Evolutionary conservation across 1,140 invertebrate species (phyloP).

Genomic region (Maconellicoccus hirsutus): DNA sequence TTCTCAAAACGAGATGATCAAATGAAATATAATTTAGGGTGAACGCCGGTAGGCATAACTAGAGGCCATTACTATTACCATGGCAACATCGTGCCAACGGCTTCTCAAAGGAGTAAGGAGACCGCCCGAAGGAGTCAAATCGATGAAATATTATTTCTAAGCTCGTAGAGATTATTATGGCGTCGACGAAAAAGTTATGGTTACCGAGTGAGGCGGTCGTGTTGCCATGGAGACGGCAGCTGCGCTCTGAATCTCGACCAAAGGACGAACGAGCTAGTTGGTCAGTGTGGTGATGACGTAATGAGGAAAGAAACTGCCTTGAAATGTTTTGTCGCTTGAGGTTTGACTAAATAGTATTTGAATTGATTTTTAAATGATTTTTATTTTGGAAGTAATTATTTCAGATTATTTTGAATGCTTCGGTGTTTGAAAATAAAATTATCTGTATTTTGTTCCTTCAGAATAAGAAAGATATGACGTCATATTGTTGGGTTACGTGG

Average conservation of each 20-base stretch:
- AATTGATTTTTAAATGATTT: no score
- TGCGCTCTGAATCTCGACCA: not conserved
- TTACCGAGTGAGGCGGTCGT: not conserved
- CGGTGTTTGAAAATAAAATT: no score
- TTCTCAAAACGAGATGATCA: no score
- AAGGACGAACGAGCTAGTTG: not conserved
- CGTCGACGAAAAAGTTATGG: not conserved
- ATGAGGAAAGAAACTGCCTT: not conserved
- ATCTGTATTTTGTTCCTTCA: no score
- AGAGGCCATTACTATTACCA: not conserved
- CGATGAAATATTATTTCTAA: constrained; percentile 7
- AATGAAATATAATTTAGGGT: no score
- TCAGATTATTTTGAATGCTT: no score
- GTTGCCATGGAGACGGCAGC: not conserved
- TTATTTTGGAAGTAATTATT: no score
- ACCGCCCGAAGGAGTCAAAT: not conserved
- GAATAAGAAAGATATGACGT: no score
- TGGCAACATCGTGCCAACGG: not conserved
- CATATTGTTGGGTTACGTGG: no score
- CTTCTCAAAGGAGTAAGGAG: not conserved
- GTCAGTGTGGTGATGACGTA: not conserved
- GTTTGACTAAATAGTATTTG: no score
- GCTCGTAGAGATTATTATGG: not conserved
- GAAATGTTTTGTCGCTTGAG: no score
- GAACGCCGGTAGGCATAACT: no score